phyloP scores from a whole-genome alignment of 1,140 invertebrate species.

The Bombus sibiricus region DNA sequence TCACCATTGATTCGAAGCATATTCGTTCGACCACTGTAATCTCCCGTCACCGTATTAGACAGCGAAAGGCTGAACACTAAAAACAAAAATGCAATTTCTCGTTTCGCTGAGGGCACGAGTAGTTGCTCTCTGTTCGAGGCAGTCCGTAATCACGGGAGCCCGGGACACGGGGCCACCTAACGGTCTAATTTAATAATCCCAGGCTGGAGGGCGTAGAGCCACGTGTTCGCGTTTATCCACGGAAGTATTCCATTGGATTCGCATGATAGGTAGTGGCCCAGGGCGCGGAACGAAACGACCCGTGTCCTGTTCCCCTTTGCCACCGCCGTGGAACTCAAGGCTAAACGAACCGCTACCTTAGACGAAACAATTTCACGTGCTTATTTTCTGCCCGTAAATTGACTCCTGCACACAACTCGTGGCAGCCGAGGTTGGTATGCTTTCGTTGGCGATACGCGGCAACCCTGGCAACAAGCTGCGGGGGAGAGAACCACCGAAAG shows the following conservation, averaged over 20 bases:
- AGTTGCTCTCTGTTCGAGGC: not conserved
- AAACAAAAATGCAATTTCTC: not conserved
- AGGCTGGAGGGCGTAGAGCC: conserved; percentile 44
- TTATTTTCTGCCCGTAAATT: conserved; percentile 75
- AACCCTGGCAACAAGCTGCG: conserved; percentile 15
- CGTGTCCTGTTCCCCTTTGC: conserved; percentile 52
- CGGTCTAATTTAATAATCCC: conserved; percentile 65
- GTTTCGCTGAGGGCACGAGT: not conserved
- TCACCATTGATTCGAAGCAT: not conserved
- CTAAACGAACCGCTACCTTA: conserved; percentile 74
- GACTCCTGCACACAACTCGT: conserved; percentile 64
- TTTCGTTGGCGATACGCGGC: not conserved
- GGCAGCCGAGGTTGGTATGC: not conserved
- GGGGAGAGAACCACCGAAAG: conserved; percentile 3
- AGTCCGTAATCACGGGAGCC: not conserved
- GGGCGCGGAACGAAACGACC: conserved; percentile 31
- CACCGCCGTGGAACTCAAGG: conserved; percentile 57
- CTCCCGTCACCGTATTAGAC: not conserved
- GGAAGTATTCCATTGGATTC: conserved; percentile 68
- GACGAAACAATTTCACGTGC: conserved; percentile 76
- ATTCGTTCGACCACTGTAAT: not conserved
- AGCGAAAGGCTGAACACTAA: too few species aligned
- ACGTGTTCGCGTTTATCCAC: conserved; percentile 64
- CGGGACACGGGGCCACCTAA: conserved; percentile 35
- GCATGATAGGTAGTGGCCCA: conserved; percentile 58